Evolutionary conservation across 2,888 invertebrate species (phyloP), one percentile per base, ranked within the genome.

Genomic region (Drosophila glabriapex): DNA sequence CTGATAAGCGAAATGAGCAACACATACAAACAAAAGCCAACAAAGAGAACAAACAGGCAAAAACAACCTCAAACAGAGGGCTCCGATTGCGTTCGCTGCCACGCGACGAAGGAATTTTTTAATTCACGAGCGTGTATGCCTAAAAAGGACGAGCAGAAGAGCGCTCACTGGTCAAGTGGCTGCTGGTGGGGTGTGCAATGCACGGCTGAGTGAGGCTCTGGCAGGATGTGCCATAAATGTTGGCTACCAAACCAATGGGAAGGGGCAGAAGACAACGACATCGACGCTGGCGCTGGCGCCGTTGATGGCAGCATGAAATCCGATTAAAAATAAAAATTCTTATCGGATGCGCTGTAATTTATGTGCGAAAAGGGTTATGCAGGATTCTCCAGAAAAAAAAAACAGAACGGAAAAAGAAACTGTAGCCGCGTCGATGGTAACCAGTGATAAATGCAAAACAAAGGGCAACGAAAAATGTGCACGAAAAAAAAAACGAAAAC

Each of bases 301-400:
- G 86, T 73, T 84, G 87, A 89, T 80, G 87, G 87, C 80, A 89
- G 74, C 89, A 90, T 86, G 89, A 91, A 91, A 91, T 91, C 91
- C 91, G 91, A 91, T 91, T 91, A 91, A 91, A 91, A 91, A 89
- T 91, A 91, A 86, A 91, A 91, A 91, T 84, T 83, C 91, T 91
- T 91, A 91, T 91, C 91, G 91, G 92, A 91, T 91, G 91, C 82
- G 76, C 81, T 82, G 91, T 90, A 91, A 91, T 91, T 91, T 91
- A 91, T 91, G 91, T 91, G 90, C 87, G 89, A 91, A 91, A 91
- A 91, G 91, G 91, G 91, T 91, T 87, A 84, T 86, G 85, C 82
- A 81, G 76, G 63, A 82, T 55, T 46, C 65, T 43, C 58, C 7
- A 29, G 43, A 54, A 74, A 49, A 60, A 19, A 56, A 54, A 50